Evolutionary conservation across 2,797 vertebrate species (phyloP), one percentile per base, ranked within the genome.

Genomic region (Antennarius maculatus): DNA sequence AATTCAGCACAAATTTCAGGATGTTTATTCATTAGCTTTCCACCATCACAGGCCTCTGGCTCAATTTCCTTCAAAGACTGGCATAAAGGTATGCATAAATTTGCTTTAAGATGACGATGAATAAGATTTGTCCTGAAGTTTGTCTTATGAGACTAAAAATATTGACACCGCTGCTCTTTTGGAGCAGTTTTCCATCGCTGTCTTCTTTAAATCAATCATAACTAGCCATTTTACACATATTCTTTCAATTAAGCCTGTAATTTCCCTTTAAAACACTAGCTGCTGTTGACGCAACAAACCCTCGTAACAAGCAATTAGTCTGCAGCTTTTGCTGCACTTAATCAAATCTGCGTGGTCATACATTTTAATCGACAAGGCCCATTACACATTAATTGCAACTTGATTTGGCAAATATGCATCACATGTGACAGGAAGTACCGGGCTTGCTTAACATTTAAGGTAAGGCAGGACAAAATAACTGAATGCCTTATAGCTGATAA

Each of bases 311-410:
- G 72, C 60, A 69, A 81, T 82, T 76, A 63, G 34, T 72, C 54
- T 58, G 62, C 69, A 60, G 69, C 64, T 61, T 66, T 66, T 43
- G 58, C 74, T 29, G 45, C 56, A 58, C 75, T 80, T 85, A 89
- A 90, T 88, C 78, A 84, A 86, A 89, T 76, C 86, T 79, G 16
- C 59, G 46, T 85, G 86, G 81, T 61, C 74, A 88, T 87, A 90
- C 58, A 85, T 84, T 83, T 82, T 82, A 89, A 75, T 81, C 77
- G 74, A 81, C 84, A 87, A 83, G 80, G 80, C 66, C 81, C 75
- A 86, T 90, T 91, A 80, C 78, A 41, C 76, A 80, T 71, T 89
- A 88, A 89, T 80, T 84, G 78, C 71, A 47, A 39, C 68, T 71
- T 74, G 88, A 87, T 91, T 90, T 86, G 74, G 54, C 71, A 76